These are phyloP conservation scores for Hyaena hyaena DNA, from an alignment of 2,113 vertebrate genomes.

Conservation along the genomic window DNA sequence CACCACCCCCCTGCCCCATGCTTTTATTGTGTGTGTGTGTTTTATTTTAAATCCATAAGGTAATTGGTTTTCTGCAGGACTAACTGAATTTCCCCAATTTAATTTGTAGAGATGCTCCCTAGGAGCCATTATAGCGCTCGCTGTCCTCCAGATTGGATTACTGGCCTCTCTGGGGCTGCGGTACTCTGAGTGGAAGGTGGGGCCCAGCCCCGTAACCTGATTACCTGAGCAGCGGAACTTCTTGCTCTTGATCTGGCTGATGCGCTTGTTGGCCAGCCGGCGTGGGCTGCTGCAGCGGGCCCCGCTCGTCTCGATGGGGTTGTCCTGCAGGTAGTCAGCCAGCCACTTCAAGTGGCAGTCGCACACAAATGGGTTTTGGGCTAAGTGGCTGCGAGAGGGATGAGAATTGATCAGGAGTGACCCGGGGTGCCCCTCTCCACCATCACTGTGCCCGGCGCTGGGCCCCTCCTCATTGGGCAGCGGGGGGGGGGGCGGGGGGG, in stretches of 20 bases:
- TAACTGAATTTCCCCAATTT: slow-evolving; percentile 89
- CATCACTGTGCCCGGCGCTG: neutral
- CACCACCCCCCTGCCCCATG: neutral
- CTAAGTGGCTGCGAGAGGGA: slow-evolving; percentile 93
- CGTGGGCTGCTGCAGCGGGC: slow-evolving; percentile 98
- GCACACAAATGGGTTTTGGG: slow-evolving; percentile 99
- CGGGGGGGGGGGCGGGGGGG: neutral
- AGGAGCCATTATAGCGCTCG: slow-evolving; percentile 85
- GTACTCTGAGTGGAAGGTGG: slow-evolving; percentile 77
- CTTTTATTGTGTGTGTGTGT: slow-evolving; percentile 64
- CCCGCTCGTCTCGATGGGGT: slow-evolving; percentile 98
- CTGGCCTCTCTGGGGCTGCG: slow-evolving; percentile 84
- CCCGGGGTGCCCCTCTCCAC: slow-evolving; percentile 70
- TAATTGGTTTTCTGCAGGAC: slow-evolving; percentile 88
- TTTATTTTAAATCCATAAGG: slow-evolving; percentile 83
- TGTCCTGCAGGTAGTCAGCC: slow-evolving; percentile 98
- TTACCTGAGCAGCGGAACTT: slow-evolving; percentile 99
- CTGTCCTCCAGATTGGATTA: slow-evolving; percentile 89
- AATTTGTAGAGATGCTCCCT: slow-evolving; percentile 88
- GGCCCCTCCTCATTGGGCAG: neutral
- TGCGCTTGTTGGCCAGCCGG: slow-evolving; percentile 98
- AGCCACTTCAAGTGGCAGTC: slow-evolving; percentile 99
- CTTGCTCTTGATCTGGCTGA: slow-evolving; percentile 99
- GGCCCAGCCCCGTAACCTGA: slow-evolving; percentile 83
- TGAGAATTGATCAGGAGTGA: slow-evolving; percentile 48